Percentiles rank a stretch among this genome's conserved stretches.
phyloP scores from a whole-genome alignment of 2,797 vertebrate species.

The Malurus leucopterus region DNA sequence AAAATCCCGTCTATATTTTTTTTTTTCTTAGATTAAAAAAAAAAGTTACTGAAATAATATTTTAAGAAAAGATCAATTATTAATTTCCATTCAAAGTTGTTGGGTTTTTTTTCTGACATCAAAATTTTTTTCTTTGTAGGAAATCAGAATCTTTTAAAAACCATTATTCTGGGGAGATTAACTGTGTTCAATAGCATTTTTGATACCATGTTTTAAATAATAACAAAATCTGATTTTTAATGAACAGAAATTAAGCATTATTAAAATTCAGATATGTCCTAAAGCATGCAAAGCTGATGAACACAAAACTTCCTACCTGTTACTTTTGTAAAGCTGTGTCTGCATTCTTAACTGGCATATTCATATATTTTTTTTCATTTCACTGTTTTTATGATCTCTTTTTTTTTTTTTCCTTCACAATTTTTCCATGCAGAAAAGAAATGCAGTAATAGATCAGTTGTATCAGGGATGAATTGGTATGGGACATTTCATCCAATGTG shows the following conservation, averaged over 20 bases:
- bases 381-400: background rate
- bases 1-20: background rate
- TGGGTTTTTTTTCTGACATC: background rate
- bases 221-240: background rate
- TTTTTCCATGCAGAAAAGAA: background rate
- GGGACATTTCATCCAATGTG: background rate
- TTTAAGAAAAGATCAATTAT: background rate
- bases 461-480: background rate
- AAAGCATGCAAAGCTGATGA: background rate
- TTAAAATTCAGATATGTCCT: background rate
- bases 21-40: background rate
- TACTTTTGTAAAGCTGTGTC: background rate
- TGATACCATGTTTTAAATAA: rapidly evolving
- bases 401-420: background rate
- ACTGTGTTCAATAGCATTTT: background rate
- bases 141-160: background rate
- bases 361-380: background rate
- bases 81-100: background rate
- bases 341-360: background rate
- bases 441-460: background rate
- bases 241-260: background rate
- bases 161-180: rapidly evolving
- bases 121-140: background rate
- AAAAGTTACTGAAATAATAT: background rate
- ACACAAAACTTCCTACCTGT: rapidly evolving